Percentiles rank a stretch among this genome's conserved stretches.
Conservation (phyloP, 1,140 invertebrate genomes). For the Drosophila lacertosa region DNA sequence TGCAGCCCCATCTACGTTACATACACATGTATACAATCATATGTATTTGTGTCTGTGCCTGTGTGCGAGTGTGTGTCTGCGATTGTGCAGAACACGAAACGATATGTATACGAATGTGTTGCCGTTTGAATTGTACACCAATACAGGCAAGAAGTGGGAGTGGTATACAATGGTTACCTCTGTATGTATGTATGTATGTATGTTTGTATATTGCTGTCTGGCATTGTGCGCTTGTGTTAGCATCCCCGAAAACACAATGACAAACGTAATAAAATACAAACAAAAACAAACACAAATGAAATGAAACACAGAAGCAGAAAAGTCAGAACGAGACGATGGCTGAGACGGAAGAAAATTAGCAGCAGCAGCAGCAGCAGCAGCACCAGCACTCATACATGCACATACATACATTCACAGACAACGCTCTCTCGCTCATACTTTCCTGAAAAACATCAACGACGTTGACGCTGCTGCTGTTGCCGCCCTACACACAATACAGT, state of each 20-base stretch:
- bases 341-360: conserved; percentile 51
- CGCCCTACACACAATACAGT: conserved; percentile 47
- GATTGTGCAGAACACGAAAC: conserved; percentile 81
- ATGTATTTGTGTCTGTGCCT: conserved; percentile 25
- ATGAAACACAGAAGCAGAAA: conserved; percentile 56
- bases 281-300: conserved; percentile 69
- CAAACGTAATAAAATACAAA: conserved; percentile 75
- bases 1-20: conserved; percentile 47
- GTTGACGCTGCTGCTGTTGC: conserved; percentile 38
- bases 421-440: conserved; percentile 45
- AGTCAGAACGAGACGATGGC: conserved; percentile 57
- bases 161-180: conserved; percentile 71
- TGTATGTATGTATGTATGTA: conserved; percentile 29
- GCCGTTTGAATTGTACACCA: conserved; percentile 68
- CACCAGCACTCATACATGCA: conserved; percentile 35
- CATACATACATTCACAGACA: conserved; percentile 19
- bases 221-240: conserved; percentile 42
- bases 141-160: conserved; percentile 71
- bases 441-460: conserved; percentile 14
- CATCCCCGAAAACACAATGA: conserved; percentile 82
- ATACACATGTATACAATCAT: conserved; percentile 14
- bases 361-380: conserved; percentile 33
- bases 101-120: conserved; percentile 67
- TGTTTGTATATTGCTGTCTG: conserved; percentile 12
- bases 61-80: conserved; percentile 61